Evolutionary conservation across 2,113 vertebrate genomes (phyloP).

Genomic region (Cyanoderma ruficeps): DNA sequence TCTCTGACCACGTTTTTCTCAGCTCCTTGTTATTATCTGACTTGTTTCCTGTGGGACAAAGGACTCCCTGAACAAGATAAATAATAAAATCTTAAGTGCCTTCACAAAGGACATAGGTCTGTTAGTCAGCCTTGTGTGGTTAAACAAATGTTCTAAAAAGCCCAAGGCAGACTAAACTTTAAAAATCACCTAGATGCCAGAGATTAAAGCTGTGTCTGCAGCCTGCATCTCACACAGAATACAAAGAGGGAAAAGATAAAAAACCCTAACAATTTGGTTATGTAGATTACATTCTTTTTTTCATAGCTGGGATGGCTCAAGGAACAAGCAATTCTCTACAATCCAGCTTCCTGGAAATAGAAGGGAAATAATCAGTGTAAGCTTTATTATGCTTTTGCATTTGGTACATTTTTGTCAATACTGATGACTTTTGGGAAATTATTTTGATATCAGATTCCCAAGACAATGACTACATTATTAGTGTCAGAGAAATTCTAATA

Average conservation of each 20-base stretch:
- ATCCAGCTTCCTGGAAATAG: background rate
- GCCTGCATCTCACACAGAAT: background rate
- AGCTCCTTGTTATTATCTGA: background rate
- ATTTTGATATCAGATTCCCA: background rate
- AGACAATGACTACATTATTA: background rate
- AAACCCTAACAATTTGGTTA: background rate
- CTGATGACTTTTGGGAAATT: background rate
- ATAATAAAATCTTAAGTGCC: slow-evolving; percentile 39
- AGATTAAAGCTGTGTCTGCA: slow-evolving; percentile 24
- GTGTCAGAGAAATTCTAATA: background rate
- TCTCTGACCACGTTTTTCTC: background rate
- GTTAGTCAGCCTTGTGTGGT: slow-evolving; percentile 41
- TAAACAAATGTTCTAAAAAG: slow-evolving; percentile 38
- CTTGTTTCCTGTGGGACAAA: slow-evolving; percentile 57
- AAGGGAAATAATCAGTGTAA: background rate
- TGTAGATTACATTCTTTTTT: background rate
- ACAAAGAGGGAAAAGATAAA: background rate
- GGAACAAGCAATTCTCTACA: background rate
- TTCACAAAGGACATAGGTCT: background rate
- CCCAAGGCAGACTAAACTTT: slow-evolving; percentile 56
- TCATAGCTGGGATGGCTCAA: background rate
- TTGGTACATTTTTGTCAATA: background rate
- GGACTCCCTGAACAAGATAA: slow-evolving; percentile 38
- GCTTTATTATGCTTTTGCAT: background rate
- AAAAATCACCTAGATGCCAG: background rate